These are phyloP conservation scores for Amiota minor DNA, from an alignment of 2,888 invertebrate species.

Conservation along the genomic window DNA sequence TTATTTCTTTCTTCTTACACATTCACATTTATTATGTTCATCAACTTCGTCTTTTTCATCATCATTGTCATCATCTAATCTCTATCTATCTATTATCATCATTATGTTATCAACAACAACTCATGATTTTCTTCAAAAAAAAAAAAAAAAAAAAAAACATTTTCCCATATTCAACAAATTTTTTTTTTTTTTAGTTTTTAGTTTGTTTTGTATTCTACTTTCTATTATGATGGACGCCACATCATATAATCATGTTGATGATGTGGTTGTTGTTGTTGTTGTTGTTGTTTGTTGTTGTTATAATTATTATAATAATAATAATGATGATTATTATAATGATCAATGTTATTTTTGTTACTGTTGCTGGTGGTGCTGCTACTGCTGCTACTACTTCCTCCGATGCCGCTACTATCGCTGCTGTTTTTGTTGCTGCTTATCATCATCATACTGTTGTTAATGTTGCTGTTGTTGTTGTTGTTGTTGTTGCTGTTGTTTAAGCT, in stretches of 20 bases:
- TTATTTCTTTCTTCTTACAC: constrained; percentile 4
- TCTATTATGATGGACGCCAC: constrained; percentile 2
- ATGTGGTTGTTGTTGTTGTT: constrained; percentile 10
- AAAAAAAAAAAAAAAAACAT: too few species aligned
- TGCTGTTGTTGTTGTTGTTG: background rate
- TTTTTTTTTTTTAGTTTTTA: background rate
- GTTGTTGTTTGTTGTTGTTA: constrained; percentile 29
- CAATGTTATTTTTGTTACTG: constrained; percentile 18
- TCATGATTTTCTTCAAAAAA: background rate
- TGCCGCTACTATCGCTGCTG: constrained; percentile 33
- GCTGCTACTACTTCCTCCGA: too few species aligned
- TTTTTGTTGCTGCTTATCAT: constrained; percentile 22
- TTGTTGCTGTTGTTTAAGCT: background rate
- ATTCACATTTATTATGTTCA: background rate
- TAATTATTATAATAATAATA: constrained; percentile 16
- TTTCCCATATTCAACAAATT: background rate
- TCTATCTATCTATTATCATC: background rate
- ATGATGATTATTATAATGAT: background rate
- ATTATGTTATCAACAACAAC: constrained; percentile 6
- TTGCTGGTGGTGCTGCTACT: constrained; percentile 31
- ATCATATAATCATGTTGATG: background rate
- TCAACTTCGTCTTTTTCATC: constrained; percentile 6
- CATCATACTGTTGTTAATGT: background rate
- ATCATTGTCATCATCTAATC: constrained; percentile 27
- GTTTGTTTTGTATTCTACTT: background rate